Base-by-base conservation (phyloP, 2,797 vertebrate species). In the Oreonectes daqikongensis region DNA sequence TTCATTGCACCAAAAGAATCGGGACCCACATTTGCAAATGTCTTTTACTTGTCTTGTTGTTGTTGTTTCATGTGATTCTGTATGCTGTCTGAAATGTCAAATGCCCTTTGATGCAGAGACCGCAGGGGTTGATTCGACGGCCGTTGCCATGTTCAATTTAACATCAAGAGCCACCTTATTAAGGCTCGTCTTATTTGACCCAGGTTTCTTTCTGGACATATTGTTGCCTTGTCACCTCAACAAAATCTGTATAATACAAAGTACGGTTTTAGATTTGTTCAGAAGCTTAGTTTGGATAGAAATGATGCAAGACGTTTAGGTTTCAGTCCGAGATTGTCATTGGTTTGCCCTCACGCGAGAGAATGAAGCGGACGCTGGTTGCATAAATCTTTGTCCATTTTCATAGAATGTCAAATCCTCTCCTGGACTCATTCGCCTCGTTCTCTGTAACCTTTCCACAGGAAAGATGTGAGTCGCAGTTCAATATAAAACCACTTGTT, bases 351-450 rank as follows among this genome's bases (percentile, higher is more conserved):
- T 81, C 75, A n/a, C 53, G 12, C 42, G 38, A 67, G 72, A 75
- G 50, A 73, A 74, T 24, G 81, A 82, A 87, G 86, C 85, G 89
- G 88, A 87, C 78, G 85, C 90, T 87, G 86, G 89, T 88, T 89
- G 88, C 90, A 91, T 92, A 91, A 89, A 91, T 90, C 86, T 84
- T 71, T 87, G 86, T 88, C 89, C 80, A 80, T 90, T 89, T 89
- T 87, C 87, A 84, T 88, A 87, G 89, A 91, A 91, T 90, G 90
- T 91, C 85, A 85, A 88, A 88, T 86, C 79, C 80, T 87, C 69
- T 53, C 18, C 66, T 46, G 72, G 52, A 74, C 60, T 76, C 48
- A 55, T 85, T 84, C 83, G 77, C 84, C 82, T 89, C 88, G 87
- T 88, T 84, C 83, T 81, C 80, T 81, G 78, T 87, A 88, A 88